Conservation (phyloP, 2,888 invertebrate genomes). For the Gastrophysa polygoni region DNA sequence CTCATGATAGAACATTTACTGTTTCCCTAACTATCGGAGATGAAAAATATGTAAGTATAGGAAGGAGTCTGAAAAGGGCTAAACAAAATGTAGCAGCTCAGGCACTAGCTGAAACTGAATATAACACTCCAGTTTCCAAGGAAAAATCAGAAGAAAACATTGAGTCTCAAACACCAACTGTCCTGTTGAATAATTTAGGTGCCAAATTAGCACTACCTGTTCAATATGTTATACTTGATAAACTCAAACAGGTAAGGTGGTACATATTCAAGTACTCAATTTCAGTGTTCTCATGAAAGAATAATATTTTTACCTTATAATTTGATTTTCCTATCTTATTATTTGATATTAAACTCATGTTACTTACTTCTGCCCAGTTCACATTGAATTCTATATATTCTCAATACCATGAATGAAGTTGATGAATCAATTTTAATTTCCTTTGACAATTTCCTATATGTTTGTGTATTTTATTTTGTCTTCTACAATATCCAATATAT, state of each 20-base stretch:
- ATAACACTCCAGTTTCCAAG: constrained; percentile 44
- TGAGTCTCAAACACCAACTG: constrained; percentile 47
- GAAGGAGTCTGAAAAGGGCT: constrained; percentile 49
- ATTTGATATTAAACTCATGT: too few species aligned
- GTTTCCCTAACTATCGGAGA: constrained; percentile 47
- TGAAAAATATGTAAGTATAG: constrained; percentile 46
- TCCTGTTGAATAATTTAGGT: constrained; percentile 50
- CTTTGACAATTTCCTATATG: too few species aligned
- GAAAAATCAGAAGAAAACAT: constrained; percentile 32
- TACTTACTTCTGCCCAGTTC: too few species aligned
- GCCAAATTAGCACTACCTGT: constrained; percentile 48
- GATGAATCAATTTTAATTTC: too few species aligned
- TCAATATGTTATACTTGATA: constrained; percentile 41
- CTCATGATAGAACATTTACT: constrained; percentile 48
- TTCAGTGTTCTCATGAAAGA: too few species aligned
- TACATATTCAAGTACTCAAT: background rate
- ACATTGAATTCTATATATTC: too few species aligned
- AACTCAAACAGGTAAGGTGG: constrained; percentile 30
- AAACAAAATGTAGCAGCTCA: constrained; percentile 44
- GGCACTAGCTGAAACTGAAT: constrained; percentile 48
- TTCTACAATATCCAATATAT: too few species aligned
- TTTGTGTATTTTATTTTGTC: too few species aligned
- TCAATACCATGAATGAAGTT: too few species aligned
- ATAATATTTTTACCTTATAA: too few species aligned
- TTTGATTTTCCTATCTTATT: too few species aligned